phyloP scores from a whole-genome alignment of 2,113 vertebrate genomes.

The Scophthalmus maximus region DNA sequence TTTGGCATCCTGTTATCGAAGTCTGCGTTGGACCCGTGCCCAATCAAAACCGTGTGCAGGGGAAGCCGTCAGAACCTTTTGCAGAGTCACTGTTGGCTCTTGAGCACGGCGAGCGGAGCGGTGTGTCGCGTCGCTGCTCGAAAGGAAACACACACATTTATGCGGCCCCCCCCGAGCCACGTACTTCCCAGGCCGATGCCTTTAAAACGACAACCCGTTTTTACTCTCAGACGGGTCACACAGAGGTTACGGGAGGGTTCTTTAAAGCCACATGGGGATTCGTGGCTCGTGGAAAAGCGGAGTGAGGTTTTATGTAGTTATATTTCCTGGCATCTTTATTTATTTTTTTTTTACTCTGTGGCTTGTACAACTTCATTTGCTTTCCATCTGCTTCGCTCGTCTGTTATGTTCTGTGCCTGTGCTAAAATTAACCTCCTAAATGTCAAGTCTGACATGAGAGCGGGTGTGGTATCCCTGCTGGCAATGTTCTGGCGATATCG shows the following conservation, averaged over 20 bases:
- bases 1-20: background rate
- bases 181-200: conserved; percentile 9
- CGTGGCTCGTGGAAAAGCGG: conserved; percentile 5
- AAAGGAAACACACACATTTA: background rate
- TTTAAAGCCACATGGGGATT: conserved; percentile 9
- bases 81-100: background rate
- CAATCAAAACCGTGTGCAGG: background rate
- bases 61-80: conserved; percentile 6
- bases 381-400: background rate
- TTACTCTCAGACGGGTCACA: conserved; percentile 15
- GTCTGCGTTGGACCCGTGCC: background rate
- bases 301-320: conserved; percentile 1
- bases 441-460: conserved; percentile 39
- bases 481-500: background rate
- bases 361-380: background rate
- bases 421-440: conserved; percentile 43
- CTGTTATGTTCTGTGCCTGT: background rate
- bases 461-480: conserved; percentile 12
- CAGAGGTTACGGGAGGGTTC: conserved; percentile 8
- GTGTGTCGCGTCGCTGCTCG: conserved; percentile 7
- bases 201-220: conserved; percentile 12
- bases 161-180: background rate
- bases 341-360: too few relatives aligned
- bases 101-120: conserved; percentile 16
- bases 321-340: conserved; percentile 31